These are phyloP conservation scores for Magallana gigas DNA, from an alignment of 1,140 invertebrate species.

Conservation along the genomic window DNA sequence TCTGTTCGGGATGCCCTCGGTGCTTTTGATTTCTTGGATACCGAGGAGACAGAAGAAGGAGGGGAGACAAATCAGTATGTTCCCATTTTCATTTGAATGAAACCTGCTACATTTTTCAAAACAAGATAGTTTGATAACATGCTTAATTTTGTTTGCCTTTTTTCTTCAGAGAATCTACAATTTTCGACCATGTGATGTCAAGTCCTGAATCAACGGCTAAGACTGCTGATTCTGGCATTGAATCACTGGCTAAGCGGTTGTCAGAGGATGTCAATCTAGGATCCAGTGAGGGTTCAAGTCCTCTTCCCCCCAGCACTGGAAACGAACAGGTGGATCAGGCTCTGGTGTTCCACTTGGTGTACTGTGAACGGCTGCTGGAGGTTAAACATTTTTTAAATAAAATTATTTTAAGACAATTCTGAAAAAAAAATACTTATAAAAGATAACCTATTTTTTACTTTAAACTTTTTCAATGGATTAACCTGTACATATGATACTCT, in stretches of 20 bases:
- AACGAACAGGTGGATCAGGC: constrained; percentile 79
- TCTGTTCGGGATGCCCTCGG: constrained; percentile 82
- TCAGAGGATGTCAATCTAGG: constrained; percentile 72
- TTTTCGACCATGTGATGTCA: constrained; percentile 72
- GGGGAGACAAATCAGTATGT: constrained; percentile 41
- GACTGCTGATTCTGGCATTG: constrained; percentile 80
- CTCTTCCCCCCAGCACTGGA: constrained; percentile 76
- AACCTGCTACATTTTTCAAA: background rate
- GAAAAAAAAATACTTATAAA: background rate
- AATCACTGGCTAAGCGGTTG: constrained; percentile 75
- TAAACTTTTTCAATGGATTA: too few species aligned
- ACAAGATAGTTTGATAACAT: background rate
- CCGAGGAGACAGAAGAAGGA: constrained; percentile 76
- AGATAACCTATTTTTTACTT: too few species aligned
- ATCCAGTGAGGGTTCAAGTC: constrained; percentile 74
- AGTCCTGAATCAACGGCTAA: constrained; percentile 78
- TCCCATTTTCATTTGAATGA: background rate
- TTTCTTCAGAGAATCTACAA: constrained; percentile 59
- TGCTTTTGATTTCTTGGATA: constrained; percentile 82
- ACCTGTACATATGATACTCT: too few species aligned
- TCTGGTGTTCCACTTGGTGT: constrained; percentile 79
- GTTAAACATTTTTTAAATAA: constrained; percentile 63
- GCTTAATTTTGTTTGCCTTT: background rate
- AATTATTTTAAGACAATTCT: background rate
- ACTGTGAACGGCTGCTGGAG: constrained; percentile 80